Base-by-base conservation (phyloP, 2,888 invertebrate genomes). In the Pteria penguin region DNA sequence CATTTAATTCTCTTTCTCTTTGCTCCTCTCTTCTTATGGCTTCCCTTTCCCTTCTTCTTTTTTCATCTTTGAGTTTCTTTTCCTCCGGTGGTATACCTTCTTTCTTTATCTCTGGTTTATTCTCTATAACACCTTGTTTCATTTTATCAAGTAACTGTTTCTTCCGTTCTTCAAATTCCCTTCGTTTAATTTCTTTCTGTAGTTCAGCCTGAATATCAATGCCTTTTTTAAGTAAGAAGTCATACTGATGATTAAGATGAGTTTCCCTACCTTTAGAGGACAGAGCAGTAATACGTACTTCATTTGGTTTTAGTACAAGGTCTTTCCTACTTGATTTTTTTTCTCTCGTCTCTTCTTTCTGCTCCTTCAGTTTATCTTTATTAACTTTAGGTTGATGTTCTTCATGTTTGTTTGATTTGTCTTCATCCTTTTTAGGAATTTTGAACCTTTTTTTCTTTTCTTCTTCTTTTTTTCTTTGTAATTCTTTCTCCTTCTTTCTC, bases 381-480 rank as follows among this genome's bases (percentile, higher is more conserved):
- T n/a, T 22, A 22, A 24, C 26, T 57, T 65, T 5, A n/a, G 11
- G 26, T 3, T 18, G 29, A 22, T 24, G 26, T 32, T n/a, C 36
- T 26, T 36, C 27, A 45, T 4, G 22, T 22, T 60, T 60, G 32
- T 18, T 52, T 60, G 11, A 27, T 33, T 11, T 27, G 57, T 58
- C 27, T 11, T 36, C 45, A 36, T 45, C 36, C 67, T 79, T 84
- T 61, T 80, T 82, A 8, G 84, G 84, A 54, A 84, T 84, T 33
- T 67, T 70, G 69, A 84, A 83, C 18, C 72, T 73, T 65, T 82
- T 83, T 29, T 75, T 83, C 32, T 82, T 77, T 72, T 81, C 79
- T 54, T 81, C 81, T 67, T 77, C 81, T 69, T 78, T 80, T 24
- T 67, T 63, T 65, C 67, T 73, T 32, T 65, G 67, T 65, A 60